These are phyloP conservation scores for Alligator mississippiensis DNA, from an alignment of 2,113 vertebrate genomes.

Conservation along the genomic window DNA sequence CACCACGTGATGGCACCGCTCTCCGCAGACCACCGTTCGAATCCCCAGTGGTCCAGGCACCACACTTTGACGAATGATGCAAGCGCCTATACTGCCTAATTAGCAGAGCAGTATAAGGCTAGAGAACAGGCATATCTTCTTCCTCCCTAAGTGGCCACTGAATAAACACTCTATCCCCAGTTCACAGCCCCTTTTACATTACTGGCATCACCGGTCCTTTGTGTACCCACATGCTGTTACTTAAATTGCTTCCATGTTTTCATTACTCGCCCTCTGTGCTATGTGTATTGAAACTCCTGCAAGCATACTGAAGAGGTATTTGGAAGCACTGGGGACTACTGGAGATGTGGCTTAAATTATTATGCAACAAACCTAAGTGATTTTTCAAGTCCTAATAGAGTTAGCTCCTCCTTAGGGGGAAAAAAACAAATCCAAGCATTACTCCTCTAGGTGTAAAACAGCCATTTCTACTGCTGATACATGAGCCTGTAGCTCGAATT, in stretches of 20 bases:
- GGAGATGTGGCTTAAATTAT: conserved; percentile 41
- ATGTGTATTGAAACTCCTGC: conserved; percentile 53
- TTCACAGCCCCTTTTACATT: conserved; percentile 39
- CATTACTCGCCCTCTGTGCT: conserved; percentile 64
- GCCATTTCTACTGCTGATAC: background rate
- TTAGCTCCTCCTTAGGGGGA: conserved; percentile 20
- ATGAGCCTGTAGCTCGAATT: background rate
- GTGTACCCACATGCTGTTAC: conserved; percentile 70
- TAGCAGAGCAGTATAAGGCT: conserved; percentile 50
- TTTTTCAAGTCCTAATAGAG: conserved; percentile 42
- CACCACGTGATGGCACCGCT: background rate
- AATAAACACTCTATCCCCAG: conserved; percentile 36
- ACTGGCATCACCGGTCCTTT: conserved; percentile 57
- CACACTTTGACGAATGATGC: conserved; percentile 46
- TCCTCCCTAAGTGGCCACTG: conserved; percentile 52
- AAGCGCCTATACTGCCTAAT: conserved; percentile 39
- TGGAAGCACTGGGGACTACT: conserved; percentile 49
- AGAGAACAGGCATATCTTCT: conserved; percentile 49
- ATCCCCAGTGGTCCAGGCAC: background rate
- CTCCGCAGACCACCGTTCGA: conserved; percentile 16
- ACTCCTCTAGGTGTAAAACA: background rate
- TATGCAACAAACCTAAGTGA: conserved; percentile 31
- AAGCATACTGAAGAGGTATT: conserved; percentile 67
- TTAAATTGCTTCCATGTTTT: conserved; percentile 75
- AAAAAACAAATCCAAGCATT: background rate